A percentile compares a stretch with the other conserved stretches of the same genome.
Conservation (phyloP, 2,888 invertebrate species). For the Philereme transversata region DNA sequence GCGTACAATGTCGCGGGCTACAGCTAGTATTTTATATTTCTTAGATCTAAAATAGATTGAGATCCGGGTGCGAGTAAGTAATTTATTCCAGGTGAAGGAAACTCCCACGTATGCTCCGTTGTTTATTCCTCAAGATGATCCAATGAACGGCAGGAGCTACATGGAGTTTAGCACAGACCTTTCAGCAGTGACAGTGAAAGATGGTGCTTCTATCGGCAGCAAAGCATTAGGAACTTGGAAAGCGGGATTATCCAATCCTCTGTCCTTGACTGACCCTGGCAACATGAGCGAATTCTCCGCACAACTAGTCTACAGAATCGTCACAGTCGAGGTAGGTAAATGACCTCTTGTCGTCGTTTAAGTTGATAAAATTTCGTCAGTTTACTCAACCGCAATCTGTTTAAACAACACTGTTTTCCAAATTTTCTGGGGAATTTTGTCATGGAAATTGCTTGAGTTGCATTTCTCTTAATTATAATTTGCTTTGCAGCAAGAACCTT, state of each 20-base stretch:
- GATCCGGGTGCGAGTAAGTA: slow-evolving; percentile 10
- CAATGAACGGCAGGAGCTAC: slow-evolving; percentile 88
- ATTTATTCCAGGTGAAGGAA: slow-evolving; percentile 79
- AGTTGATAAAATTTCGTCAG: slow-evolving; percentile 61
- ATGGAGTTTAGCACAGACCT: slow-evolving; percentile 90
- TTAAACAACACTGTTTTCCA: slow-evolving; percentile 56
- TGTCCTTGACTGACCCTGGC: slow-evolving; percentile 86
- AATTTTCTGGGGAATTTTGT: slow-evolving; percentile 47
- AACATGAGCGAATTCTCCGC: slow-evolving; percentile 90
- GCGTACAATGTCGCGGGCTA: no score
- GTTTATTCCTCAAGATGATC: slow-evolving; percentile 84
- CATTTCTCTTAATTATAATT: slow-evolving; percentile 1
- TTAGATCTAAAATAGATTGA: slow-evolving; percentile 30
- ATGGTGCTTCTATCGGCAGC: slow-evolving; percentile 89
- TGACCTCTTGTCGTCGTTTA: slow-evolving; percentile 62
- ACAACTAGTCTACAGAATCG: slow-evolving; percentile 93
- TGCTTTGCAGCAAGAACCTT: slow-evolving; percentile 89
- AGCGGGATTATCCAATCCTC: slow-evolving; percentile 87
- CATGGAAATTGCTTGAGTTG: slow-evolving; percentile 34
- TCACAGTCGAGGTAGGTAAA: slow-evolving; percentile 90
- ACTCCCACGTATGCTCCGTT: slow-evolving; percentile 88
- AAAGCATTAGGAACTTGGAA: slow-evolving; percentile 90
- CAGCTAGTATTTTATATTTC: neutral
- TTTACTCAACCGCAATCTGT: slow-evolving; percentile 66
- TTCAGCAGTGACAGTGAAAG: slow-evolving; percentile 88